Evolutionary conservation across 30 jellyfish, hydroid and myxozoan genomes (phyloP).

Genomic region (Mastigias papua): DNA sequence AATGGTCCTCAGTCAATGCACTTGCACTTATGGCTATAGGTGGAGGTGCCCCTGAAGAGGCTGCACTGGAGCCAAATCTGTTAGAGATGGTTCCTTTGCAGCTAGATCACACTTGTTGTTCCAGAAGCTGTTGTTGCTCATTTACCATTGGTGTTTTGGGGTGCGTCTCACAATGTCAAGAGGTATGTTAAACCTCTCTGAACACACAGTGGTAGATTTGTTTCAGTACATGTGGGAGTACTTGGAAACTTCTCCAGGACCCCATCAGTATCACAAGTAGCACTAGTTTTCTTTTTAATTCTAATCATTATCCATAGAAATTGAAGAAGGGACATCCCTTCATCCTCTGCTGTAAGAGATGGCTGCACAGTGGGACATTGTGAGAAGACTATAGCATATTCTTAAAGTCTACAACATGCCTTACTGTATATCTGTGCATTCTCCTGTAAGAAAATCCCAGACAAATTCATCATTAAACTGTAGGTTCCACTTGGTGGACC

Average conservation of each 20-base stretch:
- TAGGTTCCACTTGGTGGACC: no score
- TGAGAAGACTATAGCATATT: no score
- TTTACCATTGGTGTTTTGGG: neutral
- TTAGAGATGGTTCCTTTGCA: constrained; percentile 3
- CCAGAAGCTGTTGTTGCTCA: neutral
- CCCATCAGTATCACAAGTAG: no score
- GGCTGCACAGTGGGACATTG: no score
- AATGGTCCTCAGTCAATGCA: neutral
- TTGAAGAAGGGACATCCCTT: no score
- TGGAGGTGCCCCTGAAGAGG: neutral
- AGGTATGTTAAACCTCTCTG: neutral
- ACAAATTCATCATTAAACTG: no score
- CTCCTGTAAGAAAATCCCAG: no score
- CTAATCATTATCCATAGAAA: neutral
- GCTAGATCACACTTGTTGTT: neutral
- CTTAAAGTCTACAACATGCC: no score
- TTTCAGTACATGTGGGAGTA: neutral
- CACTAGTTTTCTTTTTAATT: no score
- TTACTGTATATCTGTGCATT: no score
- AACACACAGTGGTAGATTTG: neutral
- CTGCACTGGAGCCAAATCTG: neutral
- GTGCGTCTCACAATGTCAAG: neutral
- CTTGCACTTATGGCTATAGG: neutral
- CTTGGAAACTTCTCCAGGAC: neutral
- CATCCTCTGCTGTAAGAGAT: no score